Base-by-base conservation (phyloP, 2,888 invertebrate genomes). In the Cataglyphis albicans region DNA sequence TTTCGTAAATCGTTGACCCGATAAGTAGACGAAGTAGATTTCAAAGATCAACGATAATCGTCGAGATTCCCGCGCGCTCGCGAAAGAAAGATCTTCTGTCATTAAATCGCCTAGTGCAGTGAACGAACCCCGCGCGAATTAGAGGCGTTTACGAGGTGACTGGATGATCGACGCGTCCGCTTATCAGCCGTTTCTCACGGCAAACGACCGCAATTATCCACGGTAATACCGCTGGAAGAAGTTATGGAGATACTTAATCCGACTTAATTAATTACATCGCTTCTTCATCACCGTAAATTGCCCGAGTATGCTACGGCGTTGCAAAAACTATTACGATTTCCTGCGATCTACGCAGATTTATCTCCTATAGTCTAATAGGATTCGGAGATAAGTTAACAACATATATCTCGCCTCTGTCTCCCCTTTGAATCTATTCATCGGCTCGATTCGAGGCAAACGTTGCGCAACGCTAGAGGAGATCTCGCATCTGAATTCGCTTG, bases 1-100 rank as follows among this genome's bases (percentile, higher is more conserved):
- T 76, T 61, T 82, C 81, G 70, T 81, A 72, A 85, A 85, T 86
- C 73, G 61, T 86, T 38, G 3, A 48, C 21, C 55, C 70, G 81
- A 87, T 86, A 87, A 86, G 18, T 21, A 10, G 59, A 86, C 68
- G 67, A 29, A 29, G 2, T 29, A 29, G 29, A 29, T 80, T 75
- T 63, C 65, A 57, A 70, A 76, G 64, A 18, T 72, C 68, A 15
- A 0, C 48, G 78, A 83, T 72, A 81, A 70, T 85, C 67, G 32
- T 80, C 64, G 1, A 48, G 73, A 7, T 61, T 81, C 6, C 2
- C 32, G 1, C 29, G 18, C 18, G n/a, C 15, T 32, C 21, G 61
- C 9, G 41, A 25, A 52, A 25, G 10, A 38, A 59, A 67, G 44
- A n/a, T 32, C 41, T 41, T 78, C 35, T 59, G 55, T 55, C 68